Evolutionary conservation across 2,113 vertebrate species (phyloP).

Genomic region (Cyanoderma ruficeps): DNA sequence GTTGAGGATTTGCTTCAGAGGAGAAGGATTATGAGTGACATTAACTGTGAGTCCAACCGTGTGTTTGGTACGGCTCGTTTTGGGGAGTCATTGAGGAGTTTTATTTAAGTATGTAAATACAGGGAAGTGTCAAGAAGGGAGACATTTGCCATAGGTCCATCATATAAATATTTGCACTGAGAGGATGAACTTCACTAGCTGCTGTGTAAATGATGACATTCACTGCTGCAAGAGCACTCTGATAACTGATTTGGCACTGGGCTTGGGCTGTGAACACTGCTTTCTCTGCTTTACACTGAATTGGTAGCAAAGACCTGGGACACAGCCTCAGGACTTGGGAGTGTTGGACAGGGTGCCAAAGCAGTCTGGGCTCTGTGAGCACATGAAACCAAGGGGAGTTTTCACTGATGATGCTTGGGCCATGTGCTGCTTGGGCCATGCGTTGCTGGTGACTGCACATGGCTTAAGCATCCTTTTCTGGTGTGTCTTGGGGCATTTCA

Average conservation of each 20-base stretch:
- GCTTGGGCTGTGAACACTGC: not conserved
- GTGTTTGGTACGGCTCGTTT: constrained; percentile 6
- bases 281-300: not conserved
- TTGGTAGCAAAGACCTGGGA: not conserved
- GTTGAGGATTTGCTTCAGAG: constrained; percentile 34
- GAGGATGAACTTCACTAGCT: constrained; percentile 18
- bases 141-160: not conserved
- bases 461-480: not conserved
- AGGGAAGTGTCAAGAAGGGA: constrained; percentile 14
- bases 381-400: not conserved
- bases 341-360: not conserved
- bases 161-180: constrained; percentile 32
- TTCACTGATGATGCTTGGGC: not conserved
- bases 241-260: not conserved
- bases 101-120: constrained; percentile 51
- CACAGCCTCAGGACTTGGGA: not conserved
- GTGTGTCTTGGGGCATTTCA: not conserved
- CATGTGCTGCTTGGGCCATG: not conserved
- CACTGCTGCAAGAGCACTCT: not conserved
- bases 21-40: constrained; percentile 33
- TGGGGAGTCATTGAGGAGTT: constrained; percentile 20
- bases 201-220: constrained; percentile 41
- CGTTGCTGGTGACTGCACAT: not conserved
- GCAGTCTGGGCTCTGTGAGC: not conserved
- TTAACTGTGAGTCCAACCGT: not conserved